Evolutionary conservation across 2,888 invertebrate species (phyloP), one percentile per base, ranked within the genome.

Genomic region (Nemotelus pantherinus): DNA sequence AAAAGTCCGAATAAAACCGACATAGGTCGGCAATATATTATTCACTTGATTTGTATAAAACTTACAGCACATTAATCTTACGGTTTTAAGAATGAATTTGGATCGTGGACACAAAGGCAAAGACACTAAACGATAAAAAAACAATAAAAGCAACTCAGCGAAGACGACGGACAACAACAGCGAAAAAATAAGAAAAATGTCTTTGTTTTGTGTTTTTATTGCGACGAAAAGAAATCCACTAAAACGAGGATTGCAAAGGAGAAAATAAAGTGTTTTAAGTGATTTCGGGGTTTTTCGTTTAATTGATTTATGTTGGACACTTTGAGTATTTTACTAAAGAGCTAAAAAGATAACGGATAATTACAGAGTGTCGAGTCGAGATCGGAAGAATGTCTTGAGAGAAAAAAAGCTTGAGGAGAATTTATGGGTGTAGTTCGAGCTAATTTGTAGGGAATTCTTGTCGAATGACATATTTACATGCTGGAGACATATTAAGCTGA

Each of bases 301-400:
- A 72, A 72, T 72, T 72, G 72, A 72, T 72, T 72, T 72, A 72
- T 72, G 72, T 44, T 58, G 58, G 58, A 39, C 72, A 58, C 4
- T 71, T 58, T 72, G 10, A 25, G 57, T 44, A 41, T 41, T 58
- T 43, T 25, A 58, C 72, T 58, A 57, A 58, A 72, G 45, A 72
- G 58, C 10, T 5, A 39, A 44, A 57, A 25, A 57, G 43, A 72
- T 55, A 71, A 44, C 57, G 67, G 67, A 67, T 67, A 67, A 67
- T 67, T 67, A 67, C n/a, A 63, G 4, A 63, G 63, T 39, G 63
- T 43, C 5, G 63, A 43, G 25, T 25, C 25, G 25, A 25, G 25
- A 25, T 25, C 25, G 25, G 25, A 25, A 25, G 25, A 25, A 25
- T 25, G 25, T 25, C 25, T 25, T 25, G 25, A 63, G 4, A 43